Evolutionary conservation across 2,888 invertebrate genomes (phyloP).

Genomic region (Archaeoteleia sp.): DNA sequence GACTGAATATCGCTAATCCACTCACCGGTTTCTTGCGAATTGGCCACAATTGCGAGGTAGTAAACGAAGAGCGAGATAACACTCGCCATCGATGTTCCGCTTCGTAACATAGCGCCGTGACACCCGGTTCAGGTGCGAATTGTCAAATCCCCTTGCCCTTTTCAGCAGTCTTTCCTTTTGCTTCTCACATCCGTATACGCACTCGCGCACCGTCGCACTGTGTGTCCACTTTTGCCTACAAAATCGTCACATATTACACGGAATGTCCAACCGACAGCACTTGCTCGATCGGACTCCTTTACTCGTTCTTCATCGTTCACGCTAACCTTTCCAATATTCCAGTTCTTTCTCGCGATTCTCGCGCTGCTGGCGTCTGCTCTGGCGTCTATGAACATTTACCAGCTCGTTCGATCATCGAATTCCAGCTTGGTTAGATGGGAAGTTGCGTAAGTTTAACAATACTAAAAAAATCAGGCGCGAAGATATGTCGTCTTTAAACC

Average conservation of each 20-base stretch:
- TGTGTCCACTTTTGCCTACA: neutral
- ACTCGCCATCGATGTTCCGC: conserved; percentile 66
- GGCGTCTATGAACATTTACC: conserved; percentile 2
- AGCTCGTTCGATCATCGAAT: no score
- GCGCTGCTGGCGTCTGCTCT: conserved; percentile 3
- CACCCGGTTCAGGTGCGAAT: conserved; percentile 59
- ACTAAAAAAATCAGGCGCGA: no score
- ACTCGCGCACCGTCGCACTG: neutral
- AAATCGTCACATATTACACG: neutral
- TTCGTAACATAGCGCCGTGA: conserved; percentile 72
- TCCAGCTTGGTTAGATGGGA: no score
- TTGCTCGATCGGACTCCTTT: neutral
- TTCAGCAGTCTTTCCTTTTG: neutral
- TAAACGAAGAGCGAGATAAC: conserved; percentile 61
- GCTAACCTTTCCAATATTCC: conserved; percentile 1
- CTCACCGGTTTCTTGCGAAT: conserved; percentile 61
- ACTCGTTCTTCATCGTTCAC: neutral
- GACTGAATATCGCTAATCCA: conserved; percentile 14
- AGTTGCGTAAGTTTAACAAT: no score
- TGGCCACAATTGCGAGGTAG: conserved; percentile 58
- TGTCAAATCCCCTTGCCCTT: neutral
- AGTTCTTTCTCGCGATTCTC: neutral
- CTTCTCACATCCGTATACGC: neutral
- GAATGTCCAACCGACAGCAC: neutral
- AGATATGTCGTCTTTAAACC: no score